Evolutionary conservation across 1,140 invertebrate species (phyloP), one percentile per base, ranked within the genome.

Genomic region (Drosophila auraria): DNA sequence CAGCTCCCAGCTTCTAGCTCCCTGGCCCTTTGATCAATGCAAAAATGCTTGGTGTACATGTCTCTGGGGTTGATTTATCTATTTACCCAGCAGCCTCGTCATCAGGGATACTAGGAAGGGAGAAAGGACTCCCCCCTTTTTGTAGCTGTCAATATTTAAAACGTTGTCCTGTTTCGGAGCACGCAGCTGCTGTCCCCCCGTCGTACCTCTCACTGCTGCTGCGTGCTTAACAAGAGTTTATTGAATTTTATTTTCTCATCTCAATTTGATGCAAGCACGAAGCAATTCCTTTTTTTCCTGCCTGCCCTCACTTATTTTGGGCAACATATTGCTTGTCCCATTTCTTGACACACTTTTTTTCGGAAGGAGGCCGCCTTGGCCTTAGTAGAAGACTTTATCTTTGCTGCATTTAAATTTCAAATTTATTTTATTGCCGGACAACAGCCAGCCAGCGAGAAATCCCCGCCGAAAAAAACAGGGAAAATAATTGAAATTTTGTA

Each of bases 181-280:
- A 79, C 78, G 73, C 72, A 83, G 47, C 74, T 61, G 50, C 74
- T 53, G 51, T 51, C 50, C 20, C 59, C 49, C 23, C 9, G 27
- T 30, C 27, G 27, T 6, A 30, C 27, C 33, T 23, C 6, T 20
- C 63, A 59, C 50, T 38, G 54, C 56, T 44, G 73, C 68, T 86
- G 68, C 86, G 86, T 90, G 86, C 87, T 86, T 90, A 90, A 90
- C 86, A 90, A 90, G 86, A 90, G 87, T 90, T 90, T 90, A 90
- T 90, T 90, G 87, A 90, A 90, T 90, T 90, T 89, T 91, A 86
- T 90, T 90, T 90, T 86, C 82, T 86, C 86, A 86, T 90, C 86
- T 90, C 87, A 91, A 82, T 91, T 90, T 90, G 86, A 89, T 89
- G 86, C 79, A 40, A 71, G 79, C 83, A 74, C 80, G 80, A 78